Conservation (phyloP, 2,888 invertebrate genomes). For the Athalia cordata region DNA sequence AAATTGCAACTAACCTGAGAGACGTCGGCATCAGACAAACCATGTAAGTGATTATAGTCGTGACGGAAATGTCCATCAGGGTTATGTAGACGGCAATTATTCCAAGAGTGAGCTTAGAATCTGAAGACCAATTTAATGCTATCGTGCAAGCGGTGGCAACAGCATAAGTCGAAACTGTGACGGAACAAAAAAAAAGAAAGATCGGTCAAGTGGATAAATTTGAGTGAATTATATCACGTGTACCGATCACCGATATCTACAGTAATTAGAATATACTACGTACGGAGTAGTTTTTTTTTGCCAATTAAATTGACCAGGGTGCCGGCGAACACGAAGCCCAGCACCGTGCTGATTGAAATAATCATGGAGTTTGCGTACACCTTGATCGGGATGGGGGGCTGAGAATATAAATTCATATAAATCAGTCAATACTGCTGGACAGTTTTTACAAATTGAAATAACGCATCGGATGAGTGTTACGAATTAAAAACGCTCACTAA, state of each 20-base stretch:
- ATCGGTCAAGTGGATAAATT: slow-evolving; percentile 51
- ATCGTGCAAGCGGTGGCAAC: slow-evolving; percentile 43
- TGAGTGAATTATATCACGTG: background rate
- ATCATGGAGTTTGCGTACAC: slow-evolving; percentile 60
- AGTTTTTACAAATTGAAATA: no score
- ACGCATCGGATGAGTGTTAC: no score
- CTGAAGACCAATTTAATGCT: slow-evolving; percentile 48
- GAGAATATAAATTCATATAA: slow-evolving; percentile 35
- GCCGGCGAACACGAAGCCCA: slow-evolving; percentile 54
- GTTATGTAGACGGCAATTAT: slow-evolving; percentile 44
- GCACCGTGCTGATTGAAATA: slow-evolving; percentile 50
- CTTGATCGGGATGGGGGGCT: slow-evolving; percentile 52
- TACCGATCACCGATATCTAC: no score
- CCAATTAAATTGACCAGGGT: slow-evolving; percentile 54
- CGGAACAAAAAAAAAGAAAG: slow-evolving; percentile 51
- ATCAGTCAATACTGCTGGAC: background rate
- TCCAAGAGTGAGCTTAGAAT: slow-evolving; percentile 38
- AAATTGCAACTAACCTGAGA: slow-evolving; percentile 40
- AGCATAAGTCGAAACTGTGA: slow-evolving; percentile 51
- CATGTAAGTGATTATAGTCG: slow-evolving; percentile 73
- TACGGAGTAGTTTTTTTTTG: slow-evolving; percentile 59
- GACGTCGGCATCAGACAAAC: slow-evolving; percentile 51
- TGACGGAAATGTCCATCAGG: slow-evolving; percentile 70
- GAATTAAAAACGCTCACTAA: no score
- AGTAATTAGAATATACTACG: slow-evolving; percentile 41